A percentile compares a stretch with the other conserved stretches of the same genome.
These are phyloP conservation scores for Suricata suricatta DNA, from an alignment of 2,113 vertebrate genomes.

Conservation along the genomic window DNA sequence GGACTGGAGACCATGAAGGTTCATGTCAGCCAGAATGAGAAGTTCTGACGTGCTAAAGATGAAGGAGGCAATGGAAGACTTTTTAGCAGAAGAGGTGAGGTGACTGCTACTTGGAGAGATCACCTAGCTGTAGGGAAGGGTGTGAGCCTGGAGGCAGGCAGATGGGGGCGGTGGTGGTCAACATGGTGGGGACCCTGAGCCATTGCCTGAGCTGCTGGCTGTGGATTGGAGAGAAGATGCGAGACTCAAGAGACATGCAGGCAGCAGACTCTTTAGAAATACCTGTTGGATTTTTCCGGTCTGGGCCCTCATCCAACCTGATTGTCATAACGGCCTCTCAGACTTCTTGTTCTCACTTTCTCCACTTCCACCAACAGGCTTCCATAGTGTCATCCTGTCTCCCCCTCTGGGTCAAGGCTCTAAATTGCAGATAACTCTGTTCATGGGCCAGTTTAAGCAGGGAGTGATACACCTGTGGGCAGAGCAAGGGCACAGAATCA, in stretches of 20 bases:
- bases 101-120: background rate
- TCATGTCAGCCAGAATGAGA: background rate
- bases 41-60: background rate
- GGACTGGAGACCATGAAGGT: too few relatives aligned
- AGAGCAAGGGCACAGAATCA: background rate
- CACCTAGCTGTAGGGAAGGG: background rate
- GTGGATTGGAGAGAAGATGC: background rate
- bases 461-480: background rate
- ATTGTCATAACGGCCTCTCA: background rate
- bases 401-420: background rate
- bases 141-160: background rate
- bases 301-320: background rate
- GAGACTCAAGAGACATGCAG: background rate
- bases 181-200: background rate
- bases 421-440: background rate
- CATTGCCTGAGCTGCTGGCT: background rate
- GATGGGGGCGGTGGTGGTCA: fast-evolving
- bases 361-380: too few relatives aligned
- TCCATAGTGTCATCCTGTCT: too few relatives aligned
- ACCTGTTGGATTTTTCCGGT: background rate
- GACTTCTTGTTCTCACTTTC: background rate
- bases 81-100: background rate
- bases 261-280: background rate
- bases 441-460: background rate
- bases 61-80: background rate